Conservation (phyloP, 2,113 vertebrate species). For the Engystomops pustulosus region DNA sequence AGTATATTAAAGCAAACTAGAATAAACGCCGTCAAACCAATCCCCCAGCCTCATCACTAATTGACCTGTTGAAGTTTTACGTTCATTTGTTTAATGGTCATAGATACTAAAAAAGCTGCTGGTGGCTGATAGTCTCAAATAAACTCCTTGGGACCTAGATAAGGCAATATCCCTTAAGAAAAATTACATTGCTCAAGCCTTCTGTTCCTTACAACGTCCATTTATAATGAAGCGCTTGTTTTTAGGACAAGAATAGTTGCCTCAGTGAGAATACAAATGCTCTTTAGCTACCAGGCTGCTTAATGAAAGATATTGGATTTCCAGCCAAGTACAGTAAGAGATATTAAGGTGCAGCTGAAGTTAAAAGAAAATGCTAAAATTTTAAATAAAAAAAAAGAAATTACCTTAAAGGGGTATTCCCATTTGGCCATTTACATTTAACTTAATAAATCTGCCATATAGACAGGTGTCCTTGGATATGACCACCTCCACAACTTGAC, state of each 20-base stretch:
- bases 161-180: constrained; percentile 55
- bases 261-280: constrained; percentile 49
- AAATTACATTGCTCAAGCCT: constrained; percentile 34
- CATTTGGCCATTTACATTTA: no score
- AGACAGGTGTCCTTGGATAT: no score
- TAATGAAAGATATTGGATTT: constrained; percentile 40
- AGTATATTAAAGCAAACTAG: not conserved
- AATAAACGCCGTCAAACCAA: constrained; percentile 4
- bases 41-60: constrained; percentile 20
- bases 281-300: not conserved
- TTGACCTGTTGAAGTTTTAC: constrained; percentile 46
- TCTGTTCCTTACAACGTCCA: constrained; percentile 41
- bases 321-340: constrained; percentile 10
- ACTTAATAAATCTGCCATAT: no score
- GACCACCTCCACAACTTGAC: no score
- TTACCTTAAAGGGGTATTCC: no score
- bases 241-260: constrained; percentile 36
- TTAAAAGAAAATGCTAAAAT: not conserved
- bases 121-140: constrained; percentile 43
- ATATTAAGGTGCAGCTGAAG: not conserved
- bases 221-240: constrained; percentile 50
- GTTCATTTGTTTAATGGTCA: constrained; percentile 46
- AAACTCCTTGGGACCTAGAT: constrained; percentile 54
- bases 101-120: constrained; percentile 51
- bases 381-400: no score